Evolutionary conservation across 2,113 vertebrate species (phyloP), one percentile per base, ranked within the genome.

Genomic region (Scatophagus argus): DNA sequence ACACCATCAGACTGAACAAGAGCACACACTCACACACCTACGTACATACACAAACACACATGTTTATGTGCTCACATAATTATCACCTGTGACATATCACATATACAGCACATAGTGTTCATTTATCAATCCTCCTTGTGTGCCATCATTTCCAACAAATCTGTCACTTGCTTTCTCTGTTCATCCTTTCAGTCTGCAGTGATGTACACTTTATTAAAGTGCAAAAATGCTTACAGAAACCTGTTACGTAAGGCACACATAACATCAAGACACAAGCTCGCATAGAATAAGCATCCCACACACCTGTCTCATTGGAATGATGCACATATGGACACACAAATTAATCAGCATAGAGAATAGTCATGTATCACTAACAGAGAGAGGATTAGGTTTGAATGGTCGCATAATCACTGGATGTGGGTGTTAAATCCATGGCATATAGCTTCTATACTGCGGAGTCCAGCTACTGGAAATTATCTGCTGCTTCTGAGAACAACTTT

Each of bases 341-440:
- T 78, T 38, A 43, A 73, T 43, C 31, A 43, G 31, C 36, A 64
- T 2, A 58, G 58, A 71, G 65, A 73, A 73, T 70, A 60, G 73
- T 64, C 27, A 5, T 67, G 61, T 79, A 77, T 84, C 66, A 71
- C 63, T 81, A 81, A 79, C 31, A 64, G 71, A 62, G 59, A 36
- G 71, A 75, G 55, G 73, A 78, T 84, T 84, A 78, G 25, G 32
- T 29, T 65, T 67, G 49, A 77, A 87, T 74, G 34, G 61, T 39
- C 29, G 54, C 68, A 39, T 86, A 84, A 82, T 84, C 75, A 72
- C 64, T 68, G 51, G 49, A 72, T 67, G 81, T 75, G 67, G 36
- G 61, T 31, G 75, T 83, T 82, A 74, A 84, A 77, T 82, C 83
- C 77, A 21, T 54, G 44, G 29, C 41, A 75, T 71, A 69, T 55